These are phyloP conservation scores for Sebastes steindachneri DNA, from an alignment of 2,797 vertebrate species.

Conservation along the genomic window DNA sequence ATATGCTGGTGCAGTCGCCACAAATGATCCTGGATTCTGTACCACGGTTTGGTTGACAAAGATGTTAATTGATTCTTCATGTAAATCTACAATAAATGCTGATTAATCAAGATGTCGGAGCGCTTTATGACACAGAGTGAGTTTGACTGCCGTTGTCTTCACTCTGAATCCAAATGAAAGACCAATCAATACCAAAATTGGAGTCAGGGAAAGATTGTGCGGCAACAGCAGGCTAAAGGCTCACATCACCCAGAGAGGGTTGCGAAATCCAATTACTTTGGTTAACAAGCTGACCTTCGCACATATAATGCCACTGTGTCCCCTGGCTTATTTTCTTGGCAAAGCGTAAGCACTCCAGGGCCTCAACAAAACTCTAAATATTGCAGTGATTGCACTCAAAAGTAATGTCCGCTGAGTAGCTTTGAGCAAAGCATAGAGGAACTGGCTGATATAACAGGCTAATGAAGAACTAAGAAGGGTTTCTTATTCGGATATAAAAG, in stretches of 20 bases:
- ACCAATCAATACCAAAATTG: constrained; percentile 75
- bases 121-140: constrained; percentile 15
- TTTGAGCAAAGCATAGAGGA: constrained; percentile 37
- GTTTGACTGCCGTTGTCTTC: constrained; percentile 42
- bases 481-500: constrained; percentile 21
- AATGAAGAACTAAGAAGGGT: constrained; percentile 36
- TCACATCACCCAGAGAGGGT: constrained; percentile 80
- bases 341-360: constrained; percentile 61
- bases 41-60: not conserved
- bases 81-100: constrained; percentile 6
- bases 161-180: constrained; percentile 66
- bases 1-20: not conserved
- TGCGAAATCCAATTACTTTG: constrained; percentile 91
- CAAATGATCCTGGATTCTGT: not conserved
- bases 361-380: constrained; percentile 70
- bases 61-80: constrained; percentile 8
- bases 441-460: constrained; percentile 39
- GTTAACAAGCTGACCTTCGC: constrained; percentile 88
- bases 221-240: constrained; percentile 60
- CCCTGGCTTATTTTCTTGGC: constrained; percentile 82
- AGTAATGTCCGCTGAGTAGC: constrained; percentile 56
- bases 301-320: constrained; percentile 84
- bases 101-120: constrained; percentile 35
- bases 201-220: constrained; percentile 54
- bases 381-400: constrained; percentile 73